Percentiles rank a stretch among this genome's conserved stretches.
phyloP scores from a whole-genome alignment of 2,888 invertebrate genomes.

The Calameuta pallipes region DNA sequence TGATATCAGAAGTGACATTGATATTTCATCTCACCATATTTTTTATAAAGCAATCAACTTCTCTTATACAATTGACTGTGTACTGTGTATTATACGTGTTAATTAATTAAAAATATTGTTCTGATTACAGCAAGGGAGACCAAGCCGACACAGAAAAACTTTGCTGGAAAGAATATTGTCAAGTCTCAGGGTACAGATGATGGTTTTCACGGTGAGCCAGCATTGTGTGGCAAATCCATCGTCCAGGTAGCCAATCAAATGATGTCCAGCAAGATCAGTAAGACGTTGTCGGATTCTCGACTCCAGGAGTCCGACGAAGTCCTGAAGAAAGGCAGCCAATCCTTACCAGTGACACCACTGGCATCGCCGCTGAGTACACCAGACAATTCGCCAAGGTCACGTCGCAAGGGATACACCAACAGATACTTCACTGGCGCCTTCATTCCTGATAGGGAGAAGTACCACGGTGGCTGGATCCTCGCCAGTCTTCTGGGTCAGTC shows the following conservation, averaged over 20 bases:
- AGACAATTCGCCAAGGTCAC: constrained; percentile 70
- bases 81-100: background rate
- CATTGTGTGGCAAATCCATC: constrained; percentile 76
- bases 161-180: constrained; percentile 39
- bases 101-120: background rate
- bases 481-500: constrained; percentile 75
- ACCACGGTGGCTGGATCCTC: constrained; percentile 74
- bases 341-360: constrained; percentile 77
- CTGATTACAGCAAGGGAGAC: constrained; percentile 30
- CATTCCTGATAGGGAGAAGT: constrained; percentile 59
- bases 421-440: constrained; percentile 73
- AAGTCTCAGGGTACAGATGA: constrained; percentile 77
- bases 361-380: constrained; percentile 74
- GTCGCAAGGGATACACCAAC: constrained; percentile 68
- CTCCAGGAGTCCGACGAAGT: constrained; percentile 25
- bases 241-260: constrained; percentile 68
- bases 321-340: constrained; percentile 71
- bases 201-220: constrained; percentile 72
- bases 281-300: constrained; percentile 19
- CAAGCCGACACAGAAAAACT: constrained; percentile 26
- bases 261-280: constrained; percentile 54
- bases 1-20: background rate
- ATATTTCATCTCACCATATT: background rate
- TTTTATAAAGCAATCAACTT: background rate
- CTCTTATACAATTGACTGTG: background rate